These are phyloP conservation scores for Acanthococcus lagerstroemiae DNA, from an alignment of 2,888 invertebrate species.

Conservation along the genomic window DNA sequence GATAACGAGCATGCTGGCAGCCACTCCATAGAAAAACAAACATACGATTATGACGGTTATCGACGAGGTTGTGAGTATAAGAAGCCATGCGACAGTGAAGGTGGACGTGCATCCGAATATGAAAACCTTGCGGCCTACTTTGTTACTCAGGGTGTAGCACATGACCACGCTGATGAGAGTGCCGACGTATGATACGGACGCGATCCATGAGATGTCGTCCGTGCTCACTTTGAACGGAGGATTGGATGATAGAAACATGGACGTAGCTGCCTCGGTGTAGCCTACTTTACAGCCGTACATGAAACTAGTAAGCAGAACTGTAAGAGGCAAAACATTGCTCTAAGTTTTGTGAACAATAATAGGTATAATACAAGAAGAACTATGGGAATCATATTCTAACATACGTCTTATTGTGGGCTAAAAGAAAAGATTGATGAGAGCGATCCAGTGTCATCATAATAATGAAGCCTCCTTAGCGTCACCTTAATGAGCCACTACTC, in stretches of 20 bases:
- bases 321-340: background rate
- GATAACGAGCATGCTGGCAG: background rate
- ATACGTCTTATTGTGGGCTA: too few species aligned
- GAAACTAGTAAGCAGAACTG: background rate
- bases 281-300: conserved; percentile 3
- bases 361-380: too few species aligned
- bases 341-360: too few species aligned
- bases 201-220: background rate
- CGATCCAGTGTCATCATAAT: too few species aligned
- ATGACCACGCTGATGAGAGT: background rate
- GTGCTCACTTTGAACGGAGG: background rate
- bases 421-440: too few species aligned
- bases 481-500: too few species aligned
- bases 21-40: background rate
- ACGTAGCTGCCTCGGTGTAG: background rate
- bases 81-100: background rate
- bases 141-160: background rate
- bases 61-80: background rate
- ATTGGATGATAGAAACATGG: background rate
- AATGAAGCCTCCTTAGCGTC: too few species aligned
- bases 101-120: background rate
- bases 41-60: background rate
- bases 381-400: too few species aligned
- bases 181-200: background rate
- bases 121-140: background rate